Evolutionary conservation across 1,140 invertebrate genomes (phyloP), one percentile per base, ranked within the genome.

Genomic region (roundworm (Caenorhabditis elegans)): DNA sequence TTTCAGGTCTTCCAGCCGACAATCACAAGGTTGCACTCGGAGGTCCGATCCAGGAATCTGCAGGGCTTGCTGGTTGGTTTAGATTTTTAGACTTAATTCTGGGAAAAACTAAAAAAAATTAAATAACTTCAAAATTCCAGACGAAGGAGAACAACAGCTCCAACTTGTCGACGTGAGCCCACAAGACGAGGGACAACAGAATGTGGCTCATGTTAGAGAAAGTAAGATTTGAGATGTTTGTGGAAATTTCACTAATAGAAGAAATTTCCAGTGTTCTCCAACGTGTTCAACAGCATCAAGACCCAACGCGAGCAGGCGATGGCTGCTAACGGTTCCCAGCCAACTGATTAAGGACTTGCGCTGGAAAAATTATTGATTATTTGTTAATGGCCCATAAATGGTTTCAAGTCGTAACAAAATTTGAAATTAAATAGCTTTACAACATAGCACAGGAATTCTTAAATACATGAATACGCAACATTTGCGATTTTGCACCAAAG

Each of bases 201-300:
- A 13, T 43, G 60, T 24, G 8, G 34, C 17, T 1, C 31, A 70
- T n/a, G 60, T 70, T n/a, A 70, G n/a, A 39, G 34, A 70, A 39
- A 70, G 60, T 70, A 6, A 22, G 31, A 39, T 34, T 65, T 43
- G 15, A 43, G 15, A 8, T 43, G 15, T 43, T 43, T 43, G n/a
- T n/a, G n/a, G n/a, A n/a, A n/a, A n/a, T n/a, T n/a, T n/a, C n/a
- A n/a, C n/a, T n/a, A n/a, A n/a, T n/a, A n/a, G n/a, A n/a, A n/a
- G n/a, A n/a, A 43, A 8, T 36, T 70, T 70, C 26, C 34, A 70
- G 60, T 70, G 60, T 70, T 70, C 60, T 70, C 60, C 34, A 70
- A 70, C 34, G 34, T 70, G 5, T 70, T 70, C 60, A 70, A 39
- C 34, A 70, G 60, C 60, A 70, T 70, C 34, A 70, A 70, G 60